Evolutionary conservation across 1,140 invertebrate genomes (phyloP).

Genomic region (Prorops nasuta): DNA sequence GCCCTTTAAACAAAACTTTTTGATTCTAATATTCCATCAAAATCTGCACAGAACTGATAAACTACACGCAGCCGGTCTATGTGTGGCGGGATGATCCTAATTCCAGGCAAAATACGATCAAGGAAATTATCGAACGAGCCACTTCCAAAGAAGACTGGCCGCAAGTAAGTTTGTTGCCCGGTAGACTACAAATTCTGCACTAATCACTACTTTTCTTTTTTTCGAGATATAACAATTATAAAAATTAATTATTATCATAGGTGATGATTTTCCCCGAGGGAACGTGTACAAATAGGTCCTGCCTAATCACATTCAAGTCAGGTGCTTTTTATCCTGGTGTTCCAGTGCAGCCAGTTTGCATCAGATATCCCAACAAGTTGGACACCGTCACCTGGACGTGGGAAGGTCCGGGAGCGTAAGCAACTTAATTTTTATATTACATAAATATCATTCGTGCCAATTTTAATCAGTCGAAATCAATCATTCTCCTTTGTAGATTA

Average conservation of each 20-base stretch:
- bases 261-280: slow-evolving; percentile 95
- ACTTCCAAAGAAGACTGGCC: slow-evolving; percentile 85
- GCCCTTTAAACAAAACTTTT: too few relatives aligned
- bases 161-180: slow-evolving; percentile 72
- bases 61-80: slow-evolving; percentile 92
- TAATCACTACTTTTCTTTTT: too few relatives aligned
- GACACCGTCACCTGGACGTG: slow-evolving; percentile 97
- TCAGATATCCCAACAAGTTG: slow-evolving; percentile 87
- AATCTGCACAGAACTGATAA: slow-evolving; percentile 77
- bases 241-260: too few relatives aligned
- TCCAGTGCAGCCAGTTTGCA: slow-evolving; percentile 90
- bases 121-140: slow-evolving; percentile 84
- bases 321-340: slow-evolving; percentile 91
- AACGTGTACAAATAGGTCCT: slow-evolving; percentile 91
- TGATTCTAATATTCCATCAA: too few relatives aligned
- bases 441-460: background rate
- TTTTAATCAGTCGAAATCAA: slow-evolving; percentile 2
- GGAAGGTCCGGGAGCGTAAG: slow-evolving; percentile 94
- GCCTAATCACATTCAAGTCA: slow-evolving; percentile 93
- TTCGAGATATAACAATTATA: too few relatives aligned
- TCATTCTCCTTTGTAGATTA: slow-evolving; percentile 64
- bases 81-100: slow-evolving; percentile 90
- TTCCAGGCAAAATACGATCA: slow-evolving; percentile 86
- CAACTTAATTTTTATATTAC: slow-evolving; percentile 32
- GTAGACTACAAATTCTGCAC: too few relatives aligned